Evolutionary conservation across 92 coral and sea anemone species (phyloP).

Genomic region (Pocillopora meandrina): DNA sequence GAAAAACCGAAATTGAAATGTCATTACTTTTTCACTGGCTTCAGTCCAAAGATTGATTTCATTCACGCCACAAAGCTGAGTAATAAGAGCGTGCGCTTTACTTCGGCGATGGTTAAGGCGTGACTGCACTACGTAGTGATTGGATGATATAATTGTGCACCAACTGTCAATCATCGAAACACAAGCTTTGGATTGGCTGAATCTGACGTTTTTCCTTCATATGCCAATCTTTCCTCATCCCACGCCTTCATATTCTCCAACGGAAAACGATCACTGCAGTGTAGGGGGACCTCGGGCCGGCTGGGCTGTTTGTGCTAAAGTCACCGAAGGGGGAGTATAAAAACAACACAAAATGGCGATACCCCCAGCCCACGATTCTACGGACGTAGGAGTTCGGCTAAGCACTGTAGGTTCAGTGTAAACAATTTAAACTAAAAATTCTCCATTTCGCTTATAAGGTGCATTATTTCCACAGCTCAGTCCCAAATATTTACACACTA

Average conservation of each 20-base stretch:
- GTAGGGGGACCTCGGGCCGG: conserved; percentile 18
- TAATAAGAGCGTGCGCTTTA: background rate
- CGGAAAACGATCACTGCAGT: conserved; percentile 16
- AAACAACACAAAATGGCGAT: conserved; percentile 29
- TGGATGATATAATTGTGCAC: conserved; percentile 33
- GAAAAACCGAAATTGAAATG: background rate
- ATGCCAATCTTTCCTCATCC: conserved; percentile 26
- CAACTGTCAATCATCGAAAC: conserved; percentile 60
- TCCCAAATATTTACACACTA: conserved; percentile 98
- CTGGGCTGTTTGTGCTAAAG: background rate
- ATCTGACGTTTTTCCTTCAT: conserved; percentile 24
- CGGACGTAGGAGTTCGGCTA: conserved; percentile 84
- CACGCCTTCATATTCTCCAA: conserved; percentile 28
- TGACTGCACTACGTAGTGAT: conserved; percentile 24
- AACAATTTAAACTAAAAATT: background rate
- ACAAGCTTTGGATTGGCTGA: conserved; percentile 59
- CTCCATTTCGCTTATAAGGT: background rate
- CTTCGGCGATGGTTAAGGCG: conserved; percentile 1
- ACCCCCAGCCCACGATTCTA: conserved; percentile 37
- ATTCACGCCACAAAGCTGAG: background rate
- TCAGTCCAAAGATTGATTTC: background rate
- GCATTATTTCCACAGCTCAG: conserved; percentile 77
- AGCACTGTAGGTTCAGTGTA: conserved; percentile 79
- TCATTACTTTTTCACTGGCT: background rate
- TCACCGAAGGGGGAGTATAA: conserved; percentile 2